phyloP scores from a whole-genome alignment of 2,888 invertebrate species.

The Bellardia pandia region DNA sequence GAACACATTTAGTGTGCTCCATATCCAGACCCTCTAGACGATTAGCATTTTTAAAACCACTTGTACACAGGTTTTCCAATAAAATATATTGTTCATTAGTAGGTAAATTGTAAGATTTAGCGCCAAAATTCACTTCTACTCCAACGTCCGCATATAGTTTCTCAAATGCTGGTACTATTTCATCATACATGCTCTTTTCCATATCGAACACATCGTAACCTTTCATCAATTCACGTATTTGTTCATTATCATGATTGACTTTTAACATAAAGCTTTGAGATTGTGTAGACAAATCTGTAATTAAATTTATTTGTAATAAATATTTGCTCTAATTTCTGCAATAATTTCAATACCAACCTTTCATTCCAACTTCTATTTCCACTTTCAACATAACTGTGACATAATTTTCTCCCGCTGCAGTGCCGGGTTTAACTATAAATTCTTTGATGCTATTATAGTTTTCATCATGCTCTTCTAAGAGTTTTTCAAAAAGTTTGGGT shows the following conservation, averaged over 20 bases:
- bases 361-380: conserved; percentile 76
- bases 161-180: conserved; percentile 73
- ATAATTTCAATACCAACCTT: conserved; percentile 72
- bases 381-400: conserved; percentile 79
- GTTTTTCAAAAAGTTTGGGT: conserved; percentile 74
- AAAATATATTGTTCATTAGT: conserved; percentile 71
- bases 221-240: conserved; percentile 53
- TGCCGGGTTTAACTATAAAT: conserved; percentile 74
- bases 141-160: conserved; percentile 70
- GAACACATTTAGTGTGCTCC: conserved; percentile 75
- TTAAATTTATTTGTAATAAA: too few species aligned
- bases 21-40: conserved; percentile 77
- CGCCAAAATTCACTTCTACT: conserved; percentile 58
- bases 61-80: conserved; percentile 76
- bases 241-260: conserved; percentile 74
- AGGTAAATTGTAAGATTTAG: conserved; percentile 59
- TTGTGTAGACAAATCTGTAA: conserved; percentile 16
- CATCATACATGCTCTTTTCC: conserved; percentile 68
- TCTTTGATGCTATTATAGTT: conserved; percentile 71
- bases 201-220: conserved; percentile 69
- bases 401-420: conserved; percentile 80
- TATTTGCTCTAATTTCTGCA: too few species aligned
- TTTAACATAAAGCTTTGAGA: conserved; percentile 78
- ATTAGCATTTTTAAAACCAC: conserved; percentile 77
- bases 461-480: conserved; percentile 71